Evolutionary conservation across 2,888 invertebrate species (phyloP).

Genomic region (Harpalus rubripes): DNA sequence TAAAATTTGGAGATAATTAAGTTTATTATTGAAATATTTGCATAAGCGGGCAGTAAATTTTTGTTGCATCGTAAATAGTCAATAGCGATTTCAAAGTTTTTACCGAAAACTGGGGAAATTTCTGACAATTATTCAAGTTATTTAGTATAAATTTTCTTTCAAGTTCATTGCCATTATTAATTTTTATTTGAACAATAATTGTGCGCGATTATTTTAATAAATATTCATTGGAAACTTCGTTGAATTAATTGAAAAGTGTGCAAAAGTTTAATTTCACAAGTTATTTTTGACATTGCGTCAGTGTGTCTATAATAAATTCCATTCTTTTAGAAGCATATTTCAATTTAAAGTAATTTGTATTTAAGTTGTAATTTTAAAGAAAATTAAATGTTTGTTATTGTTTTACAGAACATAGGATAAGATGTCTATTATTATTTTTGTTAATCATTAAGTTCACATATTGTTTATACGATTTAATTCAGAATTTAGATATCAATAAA

Average conservation of each 20-base stretch:
- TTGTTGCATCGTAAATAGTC: background rate
- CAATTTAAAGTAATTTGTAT: slow-evolving; percentile 3
- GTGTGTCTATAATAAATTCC: slow-evolving; percentile 7
- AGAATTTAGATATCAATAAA: background rate
- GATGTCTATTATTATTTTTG: background rate
- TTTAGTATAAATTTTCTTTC: background rate
- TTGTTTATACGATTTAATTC: slow-evolving; percentile 12
- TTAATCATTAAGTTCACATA: background rate
- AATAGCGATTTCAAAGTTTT: slow-evolving; percentile 12
- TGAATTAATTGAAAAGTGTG: background rate
- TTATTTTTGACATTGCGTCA: slow-evolving; percentile 46
- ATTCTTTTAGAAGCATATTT: slow-evolving; percentile 11
- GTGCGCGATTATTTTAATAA: slow-evolving; percentile 14
- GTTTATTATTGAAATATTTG: slow-evolving; percentile 13
- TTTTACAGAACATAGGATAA: too few species aligned
- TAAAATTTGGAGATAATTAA: slow-evolving; percentile 26
- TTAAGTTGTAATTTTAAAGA: too few species aligned
- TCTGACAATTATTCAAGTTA: background rate
- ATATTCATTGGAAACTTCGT: slow-evolving; percentile 19
- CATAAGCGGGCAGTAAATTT: slow-evolving; percentile 14
- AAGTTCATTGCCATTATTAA: background rate
- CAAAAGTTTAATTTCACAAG: slow-evolving; percentile 52
- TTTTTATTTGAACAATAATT: background rate
- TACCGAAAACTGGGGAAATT: background rate
- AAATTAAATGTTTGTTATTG: too few species aligned